phyloP scores from a whole-genome alignment of 2,113 vertebrate species.

The Callospermophilus lateralis region DNA sequence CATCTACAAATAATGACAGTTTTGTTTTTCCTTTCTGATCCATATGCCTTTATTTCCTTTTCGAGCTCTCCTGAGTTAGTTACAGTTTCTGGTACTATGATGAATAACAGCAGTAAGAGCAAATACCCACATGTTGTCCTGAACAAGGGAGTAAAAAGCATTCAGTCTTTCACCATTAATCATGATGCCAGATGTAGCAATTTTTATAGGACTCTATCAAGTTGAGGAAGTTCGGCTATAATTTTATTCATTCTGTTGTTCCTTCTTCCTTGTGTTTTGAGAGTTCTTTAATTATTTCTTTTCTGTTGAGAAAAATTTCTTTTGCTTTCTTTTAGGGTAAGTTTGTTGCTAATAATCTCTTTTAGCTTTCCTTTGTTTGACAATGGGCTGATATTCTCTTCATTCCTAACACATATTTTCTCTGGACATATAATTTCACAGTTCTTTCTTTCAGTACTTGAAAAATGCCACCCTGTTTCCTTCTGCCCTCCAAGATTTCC shows the following conservation, averaged over 20 bases:
- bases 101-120: background rate
- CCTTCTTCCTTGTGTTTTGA: background rate
- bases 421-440: background rate
- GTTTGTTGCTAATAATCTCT: background rate
- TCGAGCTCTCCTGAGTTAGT: too few relatives aligned
- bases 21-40: background rate
- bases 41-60: background rate
- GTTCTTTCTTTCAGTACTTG: background rate
- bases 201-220: background rate
- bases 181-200: background rate
- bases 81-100: background rate
- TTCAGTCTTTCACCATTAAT: background rate
- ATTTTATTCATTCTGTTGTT: background rate
- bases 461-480: background rate
- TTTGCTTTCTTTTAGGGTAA: background rate
- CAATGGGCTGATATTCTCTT: background rate
- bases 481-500: background rate
- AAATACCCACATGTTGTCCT: background rate
- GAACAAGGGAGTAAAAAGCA: background rate
- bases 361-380: background rate
- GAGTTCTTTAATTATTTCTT: background rate
- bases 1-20: background rate
- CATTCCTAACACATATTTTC: background rate
- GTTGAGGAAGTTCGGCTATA: background rate
- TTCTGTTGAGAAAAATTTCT: background rate